Evolutionary conservation across 1,140 invertebrate species (phyloP), one percentile per base, ranked within the genome.

Genomic region (Battus philenor): DNA sequence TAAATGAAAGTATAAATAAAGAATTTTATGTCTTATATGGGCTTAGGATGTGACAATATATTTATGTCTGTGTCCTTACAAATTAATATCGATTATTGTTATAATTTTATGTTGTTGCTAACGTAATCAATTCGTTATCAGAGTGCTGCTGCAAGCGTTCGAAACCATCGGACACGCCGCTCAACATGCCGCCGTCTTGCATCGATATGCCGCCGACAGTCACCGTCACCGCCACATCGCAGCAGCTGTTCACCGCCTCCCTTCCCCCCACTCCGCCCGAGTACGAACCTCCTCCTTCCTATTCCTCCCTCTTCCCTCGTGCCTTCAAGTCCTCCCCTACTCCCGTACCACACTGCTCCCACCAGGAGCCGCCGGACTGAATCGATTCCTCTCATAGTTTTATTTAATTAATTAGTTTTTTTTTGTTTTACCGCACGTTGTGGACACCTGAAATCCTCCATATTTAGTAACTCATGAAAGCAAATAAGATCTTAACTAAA

Each of bases 111-210:
- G n/a, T n/a, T n/a, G n/a, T n/a, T n/a, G n/a, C n/a, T n/a, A n/a
- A n/a, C n/a, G n/a, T n/a, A n/a, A n/a, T n/a, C n/a, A n/a, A n/a
- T n/a, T n/a, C n/a, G n/a, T n/a, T n/a, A n/a, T n/a, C 71, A 84
- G 80, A 84, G 67, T 84, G 76, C 47, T 84, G 78, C 52, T 82
- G 78, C 64, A 80, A 82, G 15, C 64, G 76, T 6, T 71, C 76
- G 18, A 84, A 82, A 59, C 78, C 78, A 1, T 80, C 80, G n/a
- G 76, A 79, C 51, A 78, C 76, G 6, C 73, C 76, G 0, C 50
- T 81, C 20, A 71, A 72, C 63, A 78, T 82, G 6, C 80, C 77
- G 16, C 58, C 77, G 1, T 69, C 76, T 1, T 84, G 80, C 48
- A 68, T 82, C 26, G 80, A 80, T 32, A 54, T 79, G 24, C 78